Base-by-base conservation (phyloP, 2,797 vertebrate genomes). In the Tapirus indicus region DNA sequence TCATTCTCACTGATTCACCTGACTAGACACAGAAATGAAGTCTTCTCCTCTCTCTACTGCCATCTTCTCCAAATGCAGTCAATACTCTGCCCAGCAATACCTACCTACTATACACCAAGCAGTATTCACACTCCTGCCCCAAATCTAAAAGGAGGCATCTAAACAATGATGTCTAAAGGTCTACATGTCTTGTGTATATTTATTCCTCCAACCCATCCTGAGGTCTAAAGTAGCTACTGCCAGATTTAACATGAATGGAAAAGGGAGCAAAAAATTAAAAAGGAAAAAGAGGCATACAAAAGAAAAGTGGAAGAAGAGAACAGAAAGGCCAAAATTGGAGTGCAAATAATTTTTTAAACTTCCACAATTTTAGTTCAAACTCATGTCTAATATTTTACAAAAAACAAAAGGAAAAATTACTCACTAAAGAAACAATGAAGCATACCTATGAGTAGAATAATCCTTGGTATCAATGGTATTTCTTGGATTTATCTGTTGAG, bases 361-460 rank as follows among this genome's bases (percentile, higher is more conserved):
- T 79, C 77, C 32, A 96, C 20, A 95, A 84, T 64, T 94, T 95
- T 88, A 69, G 23, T 69, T 95, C 74, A 79, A 92, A 89, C n/a
- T 89, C 35, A 13, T 75, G 38, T 49, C 80, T 18, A 75, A 41
- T 58, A 89, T 58, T 91, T 95, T 38, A 91, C 52, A 96, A 88
- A 13, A 93, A 89, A 79, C 6, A 62, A 87, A 95, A 80, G 12
- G 38, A 66, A 64, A 97, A 69, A 89, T 29, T 71, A 88, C 11
- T 77, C 66, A 74, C 17, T 91, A 71, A 88, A 58, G 44, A 92
- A 97, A 90, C 75, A 66, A 1, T 68, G 85, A 88, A 0, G 5
- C 96, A 44, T 93, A 99, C 99, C 99, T 99, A 97, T 98, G 99
- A 97, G 99, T 97, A 38, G 99, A 98, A 78, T 91, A 89, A 95